Evolutionary conservation across 1,140 invertebrate species (phyloP).

Genomic region (Mactra quadrangularis): DNA sequence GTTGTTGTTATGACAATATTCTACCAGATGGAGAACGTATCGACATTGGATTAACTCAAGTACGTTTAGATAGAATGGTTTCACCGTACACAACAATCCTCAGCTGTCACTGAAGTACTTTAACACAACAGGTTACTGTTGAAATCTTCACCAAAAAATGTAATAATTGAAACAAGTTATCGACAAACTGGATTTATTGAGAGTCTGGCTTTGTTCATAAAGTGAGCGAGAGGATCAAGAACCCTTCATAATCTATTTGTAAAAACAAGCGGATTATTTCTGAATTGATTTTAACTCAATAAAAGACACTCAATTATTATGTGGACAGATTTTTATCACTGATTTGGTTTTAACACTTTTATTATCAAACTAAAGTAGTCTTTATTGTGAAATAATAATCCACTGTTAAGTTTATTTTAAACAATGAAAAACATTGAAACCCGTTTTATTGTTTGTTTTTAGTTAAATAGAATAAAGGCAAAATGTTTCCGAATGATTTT

Average conservation of each 20-base stretch:
- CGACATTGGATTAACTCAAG: slow-evolving; percentile 27
- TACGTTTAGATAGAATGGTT: slow-evolving; percentile 4
- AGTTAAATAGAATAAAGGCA: no score
- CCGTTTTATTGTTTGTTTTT: no score
- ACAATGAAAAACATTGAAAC: no score
- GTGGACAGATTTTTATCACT: slow-evolving; percentile 49
- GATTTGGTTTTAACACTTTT: background rate
- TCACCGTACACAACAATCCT: background rate
- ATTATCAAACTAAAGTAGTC: no score
- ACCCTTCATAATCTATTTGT: slow-evolving; percentile 57
- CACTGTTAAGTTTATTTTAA: no score
- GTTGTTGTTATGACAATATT: no score
- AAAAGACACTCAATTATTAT: slow-evolving; percentile 31
- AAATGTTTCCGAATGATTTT: no score
- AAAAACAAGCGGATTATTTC: slow-evolving; percentile 45
- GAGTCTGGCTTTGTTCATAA: slow-evolving; percentile 50
- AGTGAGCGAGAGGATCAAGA: background rate
- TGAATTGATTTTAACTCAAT: slow-evolving; percentile 27
- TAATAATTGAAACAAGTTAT: slow-evolving; percentile 43
- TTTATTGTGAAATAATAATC: no score
- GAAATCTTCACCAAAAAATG: slow-evolving; percentile 36
- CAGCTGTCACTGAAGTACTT: slow-evolving; percentile 25
- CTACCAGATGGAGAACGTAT: slow-evolving; percentile 28
- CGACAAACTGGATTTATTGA: slow-evolving; percentile 36
- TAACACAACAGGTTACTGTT: slow-evolving; percentile 9